Conservation (phyloP, 2,113 vertebrate genomes). For the Phainopepla nitens region DNA sequence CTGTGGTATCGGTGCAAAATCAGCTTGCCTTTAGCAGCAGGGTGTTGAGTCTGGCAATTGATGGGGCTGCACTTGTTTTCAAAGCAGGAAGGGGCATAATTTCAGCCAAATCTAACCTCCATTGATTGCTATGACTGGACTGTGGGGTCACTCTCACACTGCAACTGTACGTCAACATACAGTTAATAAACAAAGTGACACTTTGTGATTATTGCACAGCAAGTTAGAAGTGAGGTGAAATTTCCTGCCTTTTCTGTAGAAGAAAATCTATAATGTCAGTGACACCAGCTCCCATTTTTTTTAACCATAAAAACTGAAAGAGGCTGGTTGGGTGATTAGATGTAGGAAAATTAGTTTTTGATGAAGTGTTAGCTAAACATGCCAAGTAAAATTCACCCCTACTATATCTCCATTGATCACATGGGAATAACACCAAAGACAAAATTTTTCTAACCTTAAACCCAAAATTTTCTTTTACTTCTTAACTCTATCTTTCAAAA, state of each 20-base stretch:
- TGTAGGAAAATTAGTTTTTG: neutral
- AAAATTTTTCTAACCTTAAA: neutral
- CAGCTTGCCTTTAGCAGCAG: neutral
- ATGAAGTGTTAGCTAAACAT: neutral
- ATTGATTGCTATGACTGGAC: neutral
- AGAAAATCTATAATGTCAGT: slow-evolving; percentile 64
- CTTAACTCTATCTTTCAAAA: neutral
- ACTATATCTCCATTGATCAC: neutral
- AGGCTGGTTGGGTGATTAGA: neutral
- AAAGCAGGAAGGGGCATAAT: neutral
- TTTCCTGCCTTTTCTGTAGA: slow-evolving; percentile 76
- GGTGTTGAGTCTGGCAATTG: neutral
- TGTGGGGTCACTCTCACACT: neutral
- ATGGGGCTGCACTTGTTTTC: neutral
- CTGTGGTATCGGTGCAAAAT: neutral
- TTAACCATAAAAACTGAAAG: slow-evolving; percentile 22
- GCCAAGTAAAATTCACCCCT: neutral
- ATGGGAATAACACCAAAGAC: neutral
- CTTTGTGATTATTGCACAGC: slow-evolving; percentile 61
- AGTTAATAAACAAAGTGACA: slow-evolving; percentile 42
- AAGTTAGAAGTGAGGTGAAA: slow-evolving; percentile 73
- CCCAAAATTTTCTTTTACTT: neutral
- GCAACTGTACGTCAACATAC: slow-evolving; percentile 37
- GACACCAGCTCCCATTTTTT: slow-evolving; percentile 43
- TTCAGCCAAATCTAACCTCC: neutral